Conservation (phyloP, 1,140 invertebrate genomes). For the Drosophila jambulina region DNA sequence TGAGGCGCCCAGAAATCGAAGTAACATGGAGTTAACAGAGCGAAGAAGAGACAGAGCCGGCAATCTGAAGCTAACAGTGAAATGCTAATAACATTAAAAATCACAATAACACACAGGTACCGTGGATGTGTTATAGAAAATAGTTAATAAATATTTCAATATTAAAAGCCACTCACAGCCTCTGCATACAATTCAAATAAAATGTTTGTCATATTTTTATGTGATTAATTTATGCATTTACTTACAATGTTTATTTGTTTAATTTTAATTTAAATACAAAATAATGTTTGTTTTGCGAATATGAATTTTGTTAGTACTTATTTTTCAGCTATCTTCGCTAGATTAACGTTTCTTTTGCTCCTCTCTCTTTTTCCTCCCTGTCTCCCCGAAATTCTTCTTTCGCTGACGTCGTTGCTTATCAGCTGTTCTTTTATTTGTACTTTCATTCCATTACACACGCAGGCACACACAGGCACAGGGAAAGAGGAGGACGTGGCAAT, state of each 20-base stretch:
- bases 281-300: neutral
- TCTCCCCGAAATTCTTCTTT: constrained; percentile 5
- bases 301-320: neutral
- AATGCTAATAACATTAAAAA: neutral
- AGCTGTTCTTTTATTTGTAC: constrained; percentile 36
- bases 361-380: neutral
- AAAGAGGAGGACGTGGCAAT: constrained; percentile 17
- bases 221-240: neutral
- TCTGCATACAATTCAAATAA: no score
- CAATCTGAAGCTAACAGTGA: neutral
- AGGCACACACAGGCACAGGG: neutral
- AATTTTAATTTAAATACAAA: neutral
- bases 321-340: constrained; percentile 8
- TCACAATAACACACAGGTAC: neutral
- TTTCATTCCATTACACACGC: constrained; percentile 44
- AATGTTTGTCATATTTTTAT: neutral
- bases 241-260: neutral
- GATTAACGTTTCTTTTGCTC: constrained; percentile 1
- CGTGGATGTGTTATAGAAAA: neutral
- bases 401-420: constrained; percentile 30
- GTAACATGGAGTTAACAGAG: constrained; percentile 4
- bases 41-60: neutral
- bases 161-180: neutral
- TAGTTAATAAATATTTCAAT: neutral
- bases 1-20: constrained; percentile 20